Base-by-base conservation (phyloP, 2,888 invertebrate genomes). In the Drosophila histrio region DNA sequence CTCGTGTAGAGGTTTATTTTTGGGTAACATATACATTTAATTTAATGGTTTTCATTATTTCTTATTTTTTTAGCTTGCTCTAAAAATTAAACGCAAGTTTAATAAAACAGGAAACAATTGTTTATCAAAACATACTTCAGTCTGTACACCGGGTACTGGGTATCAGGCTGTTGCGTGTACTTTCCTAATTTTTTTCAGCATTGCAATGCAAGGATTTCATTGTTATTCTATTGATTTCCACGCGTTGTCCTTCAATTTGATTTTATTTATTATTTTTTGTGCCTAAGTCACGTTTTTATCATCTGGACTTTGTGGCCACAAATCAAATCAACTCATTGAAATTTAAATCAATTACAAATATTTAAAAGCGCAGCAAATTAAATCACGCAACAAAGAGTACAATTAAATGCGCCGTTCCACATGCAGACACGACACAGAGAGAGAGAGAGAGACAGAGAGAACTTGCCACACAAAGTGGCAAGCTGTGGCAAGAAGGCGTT, bases 361-460 rank as follows among this genome's bases (percentile, higher is more conserved):
- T 74, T 82, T 78, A 72, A 82, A 82, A 73, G 87, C 70, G 50
- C 60, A 53, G 72, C 43, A 87, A 85, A 85, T 85, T 80, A 82
- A 85, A 85, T 85, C 80, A 85, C 69, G 77, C 78, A 87, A 87
- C 85, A 85, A 77, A 87, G 74, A 80, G 69, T 73, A 78, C 83
- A 82, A 79, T 76, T 72, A 79, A 72, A 73, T 59, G 70, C 57
- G 39, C 43, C 44, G 1, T 24, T 28, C 21, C 19, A 44, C 30
- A 44, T 41, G 26, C 56, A 41, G 32, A 39, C 38, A 64, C 13
- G n/a, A 47, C 41, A 56, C 59, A 26, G 30, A 9, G 32, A 50
- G 19, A 41, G 2, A 11, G 13, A 44, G 15, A n/a, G 19, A 22
- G 11, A 24, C 2, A 26, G 36, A n/a, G 5, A 46, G 24, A 15